Evolutionary conservation across 2,113 vertebrate species (phyloP), one percentile per base, ranked within the genome.

Genomic region (Tetraodon nigroviridis): DNA sequence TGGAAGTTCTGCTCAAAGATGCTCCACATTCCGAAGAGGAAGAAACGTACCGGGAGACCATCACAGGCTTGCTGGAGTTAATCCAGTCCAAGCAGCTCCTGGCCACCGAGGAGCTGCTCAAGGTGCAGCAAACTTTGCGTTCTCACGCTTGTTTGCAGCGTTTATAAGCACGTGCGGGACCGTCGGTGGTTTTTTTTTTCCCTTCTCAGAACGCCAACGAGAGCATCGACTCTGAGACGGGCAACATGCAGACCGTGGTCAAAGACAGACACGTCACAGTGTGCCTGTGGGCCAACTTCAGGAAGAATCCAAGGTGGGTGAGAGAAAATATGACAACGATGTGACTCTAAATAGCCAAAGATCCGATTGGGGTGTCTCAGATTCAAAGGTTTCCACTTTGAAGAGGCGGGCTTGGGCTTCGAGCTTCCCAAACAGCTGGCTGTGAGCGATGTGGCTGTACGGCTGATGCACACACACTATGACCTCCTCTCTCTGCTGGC

Each of bases 261-360:
- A 84, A 60, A 67, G 88, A 91, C 52, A 81, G 90, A 45, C 91
- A 91, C 16, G 3, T 91, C 13, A 93, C 91, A 1, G 78, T 97
- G 3, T 95, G 93, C 65, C 55, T 99, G 48, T 99, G 95, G 95
- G 94, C 90, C 50, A 98, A 99, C 83, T 89, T 98, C 66, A 95
- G 89, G 78, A 96, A 92, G 87, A 93, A 93, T 68, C 78, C 86
- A 51, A 95, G 92, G 97, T 95, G 71, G 19, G 14, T 46, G 56
- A 45, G 15, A 13, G n/a, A 6, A 19, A n/a, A 41, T 18, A 2
- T 5, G 2, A 5, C 3, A 37, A 37, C 12, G 2, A 37, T 37
- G 32, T 8, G 12, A 37, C 32, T 37, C 10, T 37, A 37, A 37
- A 37, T 37, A 37, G 12, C 10, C 11, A 37, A 37, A 27, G 24